These are phyloP conservation scores for Oasisia sp. DNA, from an alignment of 2,888 invertebrate genomes.

Conservation along the genomic window DNA sequence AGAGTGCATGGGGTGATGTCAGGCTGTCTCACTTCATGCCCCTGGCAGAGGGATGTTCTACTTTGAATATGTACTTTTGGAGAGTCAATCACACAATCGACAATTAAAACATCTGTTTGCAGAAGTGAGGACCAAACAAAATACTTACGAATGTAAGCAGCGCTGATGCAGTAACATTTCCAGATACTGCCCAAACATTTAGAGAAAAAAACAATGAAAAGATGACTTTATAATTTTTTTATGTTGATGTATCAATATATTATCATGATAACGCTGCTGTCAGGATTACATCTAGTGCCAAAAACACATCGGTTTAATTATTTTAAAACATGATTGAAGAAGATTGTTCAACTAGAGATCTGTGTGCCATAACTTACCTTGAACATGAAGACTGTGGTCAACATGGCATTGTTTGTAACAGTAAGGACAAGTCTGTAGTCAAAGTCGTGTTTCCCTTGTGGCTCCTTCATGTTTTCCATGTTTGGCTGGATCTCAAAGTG, in stretches of 20 bases:
- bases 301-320: not conserved
- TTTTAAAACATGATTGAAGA: not conserved
- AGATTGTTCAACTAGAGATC: not conserved
- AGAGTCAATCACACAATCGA: no score
- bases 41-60: no score
- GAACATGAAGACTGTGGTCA: slow-evolving; percentile 9
- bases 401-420: slow-evolving; percentile 22
- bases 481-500: slow-evolving; percentile 21
- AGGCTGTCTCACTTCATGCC: no score
- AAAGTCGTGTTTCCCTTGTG: slow-evolving; percentile 25
- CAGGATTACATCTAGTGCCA: not conserved
- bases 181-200: no score
- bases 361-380: not conserved
- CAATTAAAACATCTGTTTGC: no score
- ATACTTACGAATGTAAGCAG: no score
- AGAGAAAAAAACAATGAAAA: not conserved
- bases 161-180: no score
- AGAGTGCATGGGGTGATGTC: no score
- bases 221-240: not conserved
- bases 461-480: not conserved
- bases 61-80: no score
- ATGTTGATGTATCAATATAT: not conserved
- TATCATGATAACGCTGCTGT: not conserved
- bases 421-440: slow-evolving; percentile 25
- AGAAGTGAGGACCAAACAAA: no score